Base-by-base conservation (phyloP, 2,797 vertebrate species). In the Setipinna tenuifilis region DNA sequence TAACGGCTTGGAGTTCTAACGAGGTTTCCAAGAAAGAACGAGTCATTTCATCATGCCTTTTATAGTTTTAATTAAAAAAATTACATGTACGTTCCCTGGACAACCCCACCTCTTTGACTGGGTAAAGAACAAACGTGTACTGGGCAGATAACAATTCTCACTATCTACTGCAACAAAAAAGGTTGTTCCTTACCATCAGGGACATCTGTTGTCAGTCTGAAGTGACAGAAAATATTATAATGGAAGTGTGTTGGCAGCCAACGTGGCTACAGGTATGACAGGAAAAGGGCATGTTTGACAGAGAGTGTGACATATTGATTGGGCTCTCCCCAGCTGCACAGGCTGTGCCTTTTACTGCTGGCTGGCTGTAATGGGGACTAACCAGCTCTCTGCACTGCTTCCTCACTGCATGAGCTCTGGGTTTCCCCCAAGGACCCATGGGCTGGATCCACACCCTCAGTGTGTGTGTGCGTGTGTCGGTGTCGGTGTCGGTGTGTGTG, bases 41-140 rank as follows among this genome's bases (percentile, higher is more conserved):
- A 41, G 7, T 44, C 17, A 78, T 78, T 78, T 41, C 16, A 78
- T 78, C 71, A 44, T 78, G 17, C 41, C 16, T 31, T 71, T 78
- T 78, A 31, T 44, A 78, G 71, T 78, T 78, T 78, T 41, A 78
- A 78, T 41, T 78, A 41, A 44, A 78, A 75, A n/a, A 44, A 31
- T 35, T 78, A 78, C 21, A 78, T 41, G 19, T 35, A 21, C 71
- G 6, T 78, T 21, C 35, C 14, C 71, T 78, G 35, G 71, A 44
- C 71, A 35, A 41, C 17, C 35, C 9, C 3, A 35, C 68, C 17
- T 35, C 5, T 44, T 9, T 1, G 71, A 9, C 17, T 35, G 1
- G 6, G 19, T 6, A 1, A 75, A 44, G 44, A 9, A 41, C 1
- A 19, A 78, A 54, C 9, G 7, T 17, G 35, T 19, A 19, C 44